Evolutionary conservation across 2,797 vertebrate genomes (phyloP), one percentile per base, ranked within the genome.

Genomic region (Parauchenoglanis ngamensis): DNA sequence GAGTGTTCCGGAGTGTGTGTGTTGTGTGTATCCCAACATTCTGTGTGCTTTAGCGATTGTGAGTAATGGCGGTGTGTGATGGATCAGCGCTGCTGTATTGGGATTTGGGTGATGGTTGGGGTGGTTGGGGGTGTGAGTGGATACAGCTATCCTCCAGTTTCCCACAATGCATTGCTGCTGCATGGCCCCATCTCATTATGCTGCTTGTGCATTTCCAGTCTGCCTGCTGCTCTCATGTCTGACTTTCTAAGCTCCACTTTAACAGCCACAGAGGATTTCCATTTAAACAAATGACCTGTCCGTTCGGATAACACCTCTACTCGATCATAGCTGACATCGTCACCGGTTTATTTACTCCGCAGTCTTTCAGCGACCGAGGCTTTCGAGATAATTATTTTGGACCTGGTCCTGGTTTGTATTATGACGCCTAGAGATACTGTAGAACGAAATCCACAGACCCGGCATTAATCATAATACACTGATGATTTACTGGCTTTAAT

Each of bases 131-230:
- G 91, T 88, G 92, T 88, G 93, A 96, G 95, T 95, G 93, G 96
- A 97, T 97, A 96, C 96, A 97, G 97, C 95, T 95, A 92, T 94
- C 88, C 90, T 91, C 92, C 92, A 92, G 90, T 89, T 90, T 92
- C 88, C 92, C 92, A 93, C 90, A 91, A 89, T 93, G 90, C 93
- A 93, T 87, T 90, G 92, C 91, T 90, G 92, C 91, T 94, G 95
- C 95, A 96, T 95, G 95, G 86, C 80, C 88, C 91, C 91, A 89
- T 91, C 81, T 82, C 85, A 85, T 87, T 88, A 67, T 83, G 73
- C 81, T 89, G 85, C 90, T 76, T 87, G 35, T 84, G 59, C 77
- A 85, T 84, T 88, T 83, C 90, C 80, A 87, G 79, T 82, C 87
- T 92, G 89, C 83, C 89, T 92, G 90, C 90, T 63, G 85, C 86